Percentiles rank a stretch among this genome's conserved stretches.
These are phyloP conservation scores for Crenuchus spilurus DNA, from an alignment of 2,797 vertebrate species.

Conservation along the genomic window DNA sequence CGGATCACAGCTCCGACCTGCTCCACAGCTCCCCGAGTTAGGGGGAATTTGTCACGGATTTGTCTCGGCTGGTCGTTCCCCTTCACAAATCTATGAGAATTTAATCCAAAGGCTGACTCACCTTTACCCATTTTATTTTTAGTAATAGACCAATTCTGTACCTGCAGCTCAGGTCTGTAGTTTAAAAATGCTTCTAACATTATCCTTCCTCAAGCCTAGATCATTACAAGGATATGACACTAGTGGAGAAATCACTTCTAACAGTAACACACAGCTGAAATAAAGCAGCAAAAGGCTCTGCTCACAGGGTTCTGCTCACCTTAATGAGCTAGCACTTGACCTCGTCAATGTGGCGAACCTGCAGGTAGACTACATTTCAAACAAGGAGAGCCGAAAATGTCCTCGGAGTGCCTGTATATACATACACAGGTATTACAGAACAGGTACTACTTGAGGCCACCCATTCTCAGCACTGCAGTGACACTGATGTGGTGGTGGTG, in stretches of 20 bases:
- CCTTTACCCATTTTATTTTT: conserved; percentile 10
- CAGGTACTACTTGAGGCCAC: no score
- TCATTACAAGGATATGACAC: conserved; percentile 12
- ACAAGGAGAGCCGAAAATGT: not conserved
- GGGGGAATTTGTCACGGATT: no score
- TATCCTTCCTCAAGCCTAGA: conserved; percentile 2
- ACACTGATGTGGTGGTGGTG: no score
- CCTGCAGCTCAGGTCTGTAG: not conserved
- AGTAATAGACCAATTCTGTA: conserved; percentile 4
- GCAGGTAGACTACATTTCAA: conserved; percentile 3
- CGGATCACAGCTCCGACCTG: not conserved
- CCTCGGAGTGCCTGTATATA: no score
- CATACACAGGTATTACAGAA: no score
- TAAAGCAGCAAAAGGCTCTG: conserved; percentile 19
- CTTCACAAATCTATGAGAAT: conserved; percentile 23
- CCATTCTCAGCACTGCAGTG: no score
- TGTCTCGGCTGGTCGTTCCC: not conserved
- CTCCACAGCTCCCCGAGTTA: conserved; percentile 6
- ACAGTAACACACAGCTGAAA: conserved; percentile 10
- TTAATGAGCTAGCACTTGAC: not conserved
- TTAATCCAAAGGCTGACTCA: conserved; percentile 3
- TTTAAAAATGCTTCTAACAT: not conserved
- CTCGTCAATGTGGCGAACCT: not conserved
- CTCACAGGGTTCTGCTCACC: not conserved
- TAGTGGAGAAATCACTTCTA: not conserved